A percentile compares a stretch with the other conserved stretches of the same genome.
phyloP scores from a whole-genome alignment of 1,140 invertebrate genomes.

The Rhynchophorus ferrugineus region DNA sequence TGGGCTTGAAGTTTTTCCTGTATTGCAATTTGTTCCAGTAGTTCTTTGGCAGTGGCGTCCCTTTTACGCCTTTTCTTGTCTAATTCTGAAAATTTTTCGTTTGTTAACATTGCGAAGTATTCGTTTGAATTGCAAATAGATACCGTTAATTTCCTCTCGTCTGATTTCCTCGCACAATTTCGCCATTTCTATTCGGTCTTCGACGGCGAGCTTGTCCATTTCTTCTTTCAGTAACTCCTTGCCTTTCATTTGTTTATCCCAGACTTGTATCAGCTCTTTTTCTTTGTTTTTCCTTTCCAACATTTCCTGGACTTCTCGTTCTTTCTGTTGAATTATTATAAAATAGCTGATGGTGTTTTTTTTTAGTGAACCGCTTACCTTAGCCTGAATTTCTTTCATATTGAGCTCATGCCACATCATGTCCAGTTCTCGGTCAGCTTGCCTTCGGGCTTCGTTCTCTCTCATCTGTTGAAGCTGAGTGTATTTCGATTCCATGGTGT shows the following conservation, averaged over 20 bases:
- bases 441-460: constrained; percentile 35
- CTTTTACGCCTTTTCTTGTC: constrained; percentile 25
- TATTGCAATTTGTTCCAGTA: constrained; percentile 30
- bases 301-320: constrained; percentile 33
- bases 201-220: constrained; percentile 23
- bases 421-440: constrained; percentile 34
- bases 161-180: constrained; percentile 27
- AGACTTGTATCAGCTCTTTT: constrained; percentile 27
- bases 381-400: constrained; percentile 29
- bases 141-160: constrained; percentile 33
- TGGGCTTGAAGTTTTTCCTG: constrained; percentile 27
- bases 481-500: constrained; percentile 34
- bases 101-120: background rate
- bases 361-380: too few species aligned
- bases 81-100: constrained; percentile 11
- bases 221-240: constrained; percentile 31
- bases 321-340: constrained; percentile 29
- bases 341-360: too few species aligned
- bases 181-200: constrained; percentile 31
- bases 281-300: constrained; percentile 24
- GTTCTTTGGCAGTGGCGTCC: constrained; percentile 26
- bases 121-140: background rate
- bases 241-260: constrained; percentile 33
- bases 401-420: constrained; percentile 35
- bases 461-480: constrained; percentile 37